These are phyloP conservation scores for Melanotaenia trifasciata DNA, from an alignment of 2,797 vertebrate species.

Conservation along the genomic window DNA sequence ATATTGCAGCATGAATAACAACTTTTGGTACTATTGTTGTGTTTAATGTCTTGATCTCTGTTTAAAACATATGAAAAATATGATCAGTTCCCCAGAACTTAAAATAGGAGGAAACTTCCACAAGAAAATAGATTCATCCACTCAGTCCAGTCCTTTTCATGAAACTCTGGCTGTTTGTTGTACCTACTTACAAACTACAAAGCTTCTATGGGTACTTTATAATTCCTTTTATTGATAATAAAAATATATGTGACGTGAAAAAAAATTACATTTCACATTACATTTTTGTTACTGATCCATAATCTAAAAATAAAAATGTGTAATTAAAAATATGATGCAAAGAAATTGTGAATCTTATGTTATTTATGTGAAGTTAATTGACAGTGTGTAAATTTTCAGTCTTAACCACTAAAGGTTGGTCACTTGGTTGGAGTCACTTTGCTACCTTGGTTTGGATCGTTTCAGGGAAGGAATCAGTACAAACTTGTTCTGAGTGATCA, in stretches of 20 bases:
- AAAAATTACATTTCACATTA: neutral
- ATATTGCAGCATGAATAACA: too few species aligned
- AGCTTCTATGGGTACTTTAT: neutral
- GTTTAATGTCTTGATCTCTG: too few species aligned
- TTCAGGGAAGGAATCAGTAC: neutral
- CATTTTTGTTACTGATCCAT: neutral
- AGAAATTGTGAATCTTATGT: too few species aligned
- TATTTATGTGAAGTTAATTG: too few species aligned
- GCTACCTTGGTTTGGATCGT: neutral
- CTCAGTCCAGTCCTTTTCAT: neutral
- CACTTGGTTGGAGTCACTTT: neutral
- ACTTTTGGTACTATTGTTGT: too few species aligned
- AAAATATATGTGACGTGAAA: neutral
- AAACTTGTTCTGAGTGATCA: neutral
- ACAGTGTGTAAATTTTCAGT: too few species aligned
- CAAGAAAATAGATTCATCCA: neutral
- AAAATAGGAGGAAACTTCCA: neutral
- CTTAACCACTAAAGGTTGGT: neutral
- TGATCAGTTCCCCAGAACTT: neutral
- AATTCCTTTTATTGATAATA: neutral
- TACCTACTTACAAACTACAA: neutral
- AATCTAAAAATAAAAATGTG: neutral
- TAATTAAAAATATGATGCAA: conserved; percentile 1
- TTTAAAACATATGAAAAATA: too few species aligned
- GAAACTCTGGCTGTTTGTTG: neutral